Percentiles rank a stretch among this genome's conserved stretches.
These are phyloP conservation scores for Cassiopea xamachana DNA, from an alignment of 30 jellyfish, hydroid and myxozoan species.

Conservation along the genomic window DNA sequence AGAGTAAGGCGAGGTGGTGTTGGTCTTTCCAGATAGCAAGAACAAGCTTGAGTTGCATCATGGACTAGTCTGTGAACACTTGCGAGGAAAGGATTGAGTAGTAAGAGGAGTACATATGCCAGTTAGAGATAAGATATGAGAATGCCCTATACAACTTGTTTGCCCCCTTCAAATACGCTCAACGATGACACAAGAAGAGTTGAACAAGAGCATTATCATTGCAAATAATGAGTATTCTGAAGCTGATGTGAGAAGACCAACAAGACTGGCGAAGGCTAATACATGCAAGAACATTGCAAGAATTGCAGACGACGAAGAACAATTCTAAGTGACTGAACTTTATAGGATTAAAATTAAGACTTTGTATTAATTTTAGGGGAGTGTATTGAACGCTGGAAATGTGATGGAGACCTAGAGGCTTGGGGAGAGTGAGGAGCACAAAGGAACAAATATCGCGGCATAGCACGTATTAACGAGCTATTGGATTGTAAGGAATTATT, in stretches of 20 bases:
- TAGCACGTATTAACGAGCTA: neutral
- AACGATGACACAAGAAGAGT: slow-evolving; percentile 34
- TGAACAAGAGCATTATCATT: slow-evolving; percentile 27
- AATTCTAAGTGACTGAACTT: slow-evolving; percentile 17
- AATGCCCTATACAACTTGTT: slow-evolving; percentile 54
- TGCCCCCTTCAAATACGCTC: slow-evolving; percentile 57
- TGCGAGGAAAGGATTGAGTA: slow-evolving; percentile 62
- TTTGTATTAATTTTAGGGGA: slow-evolving; percentile 49
- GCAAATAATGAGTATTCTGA: slow-evolving; percentile 28
- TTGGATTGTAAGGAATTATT: no score
- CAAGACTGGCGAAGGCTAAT: slow-evolving; percentile 15
- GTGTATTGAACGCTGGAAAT: slow-evolving; percentile 1
- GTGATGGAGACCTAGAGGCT: neutral
- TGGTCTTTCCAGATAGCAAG: slow-evolving; percentile 54
- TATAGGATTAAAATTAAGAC: slow-evolving; percentile 20
- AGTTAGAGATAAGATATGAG: slow-evolving; percentile 48
- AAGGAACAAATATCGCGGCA: no score
- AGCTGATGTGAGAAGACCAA: slow-evolving; percentile 36
- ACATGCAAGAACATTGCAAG: slow-evolving; percentile 14
- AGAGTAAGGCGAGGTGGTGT: slow-evolving; percentile 50
- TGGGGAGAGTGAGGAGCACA: neutral
- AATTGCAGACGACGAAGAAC: slow-evolving; percentile 37
- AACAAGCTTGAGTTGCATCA: slow-evolving; percentile 60
- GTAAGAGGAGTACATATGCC: slow-evolving; percentile 55
- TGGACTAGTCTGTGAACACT: slow-evolving; percentile 68